Conservation (phyloP, 2,888 invertebrate genomes). For the Polietes domitor region DNA sequence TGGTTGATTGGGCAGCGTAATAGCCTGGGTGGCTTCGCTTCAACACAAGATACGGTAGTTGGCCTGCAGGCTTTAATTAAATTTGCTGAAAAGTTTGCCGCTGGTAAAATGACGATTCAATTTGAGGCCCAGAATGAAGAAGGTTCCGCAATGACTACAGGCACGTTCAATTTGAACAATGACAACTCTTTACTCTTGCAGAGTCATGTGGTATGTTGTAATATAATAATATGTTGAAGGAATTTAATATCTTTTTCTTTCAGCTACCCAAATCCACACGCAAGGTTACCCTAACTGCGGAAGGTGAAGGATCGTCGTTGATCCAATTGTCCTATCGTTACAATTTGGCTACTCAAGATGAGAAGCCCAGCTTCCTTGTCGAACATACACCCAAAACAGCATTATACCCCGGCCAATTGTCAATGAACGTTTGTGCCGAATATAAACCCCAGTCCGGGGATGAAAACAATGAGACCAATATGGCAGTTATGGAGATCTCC, state of each 20-base stretch:
- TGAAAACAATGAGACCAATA: constrained; percentile 85
- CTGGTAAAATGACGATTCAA: constrained; percentile 78
- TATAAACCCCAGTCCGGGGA: constrained; percentile 78
- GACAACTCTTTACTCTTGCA: constrained; percentile 92
- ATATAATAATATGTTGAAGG: background rate
- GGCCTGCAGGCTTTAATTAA: constrained; percentile 88
- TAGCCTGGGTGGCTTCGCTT: constrained; percentile 87
- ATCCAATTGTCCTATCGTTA: constrained; percentile 90
- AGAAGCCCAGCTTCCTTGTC: constrained; percentile 92
- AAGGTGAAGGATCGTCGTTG: constrained; percentile 90
- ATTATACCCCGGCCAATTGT: constrained; percentile 88
- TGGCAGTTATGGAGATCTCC: constrained; percentile 94
- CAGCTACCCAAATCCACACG: constrained; percentile 81
- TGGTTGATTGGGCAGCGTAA: constrained; percentile 88
- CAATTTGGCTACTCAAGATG: constrained; percentile 92
- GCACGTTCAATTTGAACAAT: constrained; percentile 83
- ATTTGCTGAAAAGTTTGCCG: constrained; percentile 82
- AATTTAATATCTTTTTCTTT: constrained; percentile 36
- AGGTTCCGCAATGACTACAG: constrained; percentile 69
- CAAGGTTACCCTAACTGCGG: constrained; percentile 87
- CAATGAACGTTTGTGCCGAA: constrained; percentile 91
- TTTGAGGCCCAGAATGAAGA: constrained; percentile 69
- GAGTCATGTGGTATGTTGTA: constrained; percentile 85
- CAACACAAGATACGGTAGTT: constrained; percentile 90
- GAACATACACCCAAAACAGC: constrained; percentile 92